Base-by-base conservation (phyloP, 2,888 invertebrate species). In the Busseola fusca region DNA sequence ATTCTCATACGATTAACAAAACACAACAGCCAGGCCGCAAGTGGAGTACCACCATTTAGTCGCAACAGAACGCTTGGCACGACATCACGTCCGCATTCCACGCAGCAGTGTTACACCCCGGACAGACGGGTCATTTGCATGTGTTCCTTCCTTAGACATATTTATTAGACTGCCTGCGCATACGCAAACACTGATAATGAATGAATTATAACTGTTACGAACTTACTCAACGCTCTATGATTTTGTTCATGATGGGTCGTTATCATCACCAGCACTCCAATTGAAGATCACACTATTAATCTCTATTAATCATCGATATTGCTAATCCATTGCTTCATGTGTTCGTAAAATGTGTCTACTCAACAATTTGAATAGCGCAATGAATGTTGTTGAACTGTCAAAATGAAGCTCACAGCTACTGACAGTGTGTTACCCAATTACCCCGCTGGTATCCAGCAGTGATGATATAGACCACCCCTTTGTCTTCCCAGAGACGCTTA, bases 81-180 rank as follows among this genome's bases (percentile, higher is more conserved):
- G 56, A 1, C 45, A 56, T 56, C 58, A 57, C 65, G 81, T 79
- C 79, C 79, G 79, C 79, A 79, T 79, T 79, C 81, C 74, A 7
- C 52, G n/a, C 54, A 25, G 30, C 56, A 40, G 27, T 45, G 62
- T 59, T 76, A 57, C 77, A 81, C 78, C 79, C 81, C 63, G 68
- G 81, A 72, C 69, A 60, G 81, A 68, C 69, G 25, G 68, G 58
- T 63, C 48, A 72, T 77, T 79, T 81, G 57, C 79, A 81, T 77
- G 58, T 65, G 54, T 74, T 74, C 64, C 76, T 78, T 56, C 76
- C 74, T 74, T 48, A 42, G 80, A 63, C 58, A 78, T 66, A 62
- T 68, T 64, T 69, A 78, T 74, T 69, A 66, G 67, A 56, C 37
- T 57, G 69, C 50, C 59, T 72, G 64, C 60, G 75, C 78, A 56